Conservation (phyloP, 2,113 vertebrate species). For the Pterophyllum scalare region DNA sequence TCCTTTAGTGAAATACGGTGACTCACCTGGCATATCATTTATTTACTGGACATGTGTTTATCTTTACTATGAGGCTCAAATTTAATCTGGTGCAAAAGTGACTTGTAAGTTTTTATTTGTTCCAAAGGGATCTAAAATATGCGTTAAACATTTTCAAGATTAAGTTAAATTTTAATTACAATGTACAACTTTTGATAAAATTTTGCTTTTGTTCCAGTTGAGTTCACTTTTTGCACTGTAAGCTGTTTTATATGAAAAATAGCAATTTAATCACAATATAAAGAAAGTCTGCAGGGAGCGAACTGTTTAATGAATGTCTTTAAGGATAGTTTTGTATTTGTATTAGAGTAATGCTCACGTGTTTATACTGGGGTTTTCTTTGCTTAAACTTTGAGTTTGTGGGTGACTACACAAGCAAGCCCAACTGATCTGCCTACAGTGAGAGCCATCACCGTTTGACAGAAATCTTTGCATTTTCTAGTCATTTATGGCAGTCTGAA, state of each 20-base stretch:
- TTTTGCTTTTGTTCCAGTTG: background rate
- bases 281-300: background rate
- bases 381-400: no score
- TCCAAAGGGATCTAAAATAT: background rate
- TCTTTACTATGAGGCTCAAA: background rate
- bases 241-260: background rate
- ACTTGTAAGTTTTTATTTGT: fast-evolving
- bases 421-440: no score
- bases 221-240: background rate
- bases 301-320: background rate
- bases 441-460: background rate
- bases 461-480: background rate
- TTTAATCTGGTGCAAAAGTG: background rate
- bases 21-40: background rate
- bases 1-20: background rate
- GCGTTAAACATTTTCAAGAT: background rate
- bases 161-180: background rate
- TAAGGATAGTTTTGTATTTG: no score
- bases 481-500: background rate
- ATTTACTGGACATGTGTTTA: background rate
- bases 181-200: background rate
- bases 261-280: background rate
- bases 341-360: no score
- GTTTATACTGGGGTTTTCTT: no score
- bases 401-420: no score